Evolutionary conservation across 2,888 invertebrate genomes (phyloP), one percentile per base, ranked within the genome.

Genomic region (Cryptocephalus moraei): DNA sequence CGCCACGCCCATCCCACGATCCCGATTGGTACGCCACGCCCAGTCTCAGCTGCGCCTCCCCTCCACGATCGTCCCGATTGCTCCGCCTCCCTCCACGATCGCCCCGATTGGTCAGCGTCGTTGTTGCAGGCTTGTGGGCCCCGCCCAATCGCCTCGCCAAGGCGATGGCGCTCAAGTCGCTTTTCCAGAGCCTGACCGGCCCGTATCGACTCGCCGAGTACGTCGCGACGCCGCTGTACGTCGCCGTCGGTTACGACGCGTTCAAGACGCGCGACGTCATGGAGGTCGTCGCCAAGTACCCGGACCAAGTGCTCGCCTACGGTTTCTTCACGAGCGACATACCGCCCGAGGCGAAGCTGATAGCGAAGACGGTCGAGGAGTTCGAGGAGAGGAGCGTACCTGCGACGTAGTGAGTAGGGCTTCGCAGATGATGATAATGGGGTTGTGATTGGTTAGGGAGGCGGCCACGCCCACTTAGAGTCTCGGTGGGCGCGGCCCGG

Each of bases 291-390:
- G 59, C 71, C 11, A 68, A 73, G 8, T 75, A 75, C 44, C 62
- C 64, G 1, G 70, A 76, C 0, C 75, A 80, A 8, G 67, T 87
- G 3, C 72, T 84, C 39, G 70, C 76, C 39, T 81, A 80, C 60
- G 88, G 86, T 1, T 85, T 81, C 68, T 89, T 84, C 60, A 79
- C 80, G 1, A 79, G 74, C 53, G 77, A 78, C 40, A 74, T 75
- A 46, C 73, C 83, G 0, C 69, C 71, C 0, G 73, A 76, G 9
- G 82, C 86, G 0, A 68, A 71, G 52, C 68, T 84, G 32, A 72
- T 88, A 12, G 78, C 81, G 46, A 84, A 82, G 63, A 79, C 74
- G 0, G 65, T 77, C 0, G 74, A 76, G 1, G 75, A 80, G 60
- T 86, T 82, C 60, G 79, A 80, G 43, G 64, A 61, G 39, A 72